These are phyloP conservation scores for Ceratoteleas bidentatus DNA, from an alignment of 1,140 invertebrate species.

Conservation along the genomic window DNA sequence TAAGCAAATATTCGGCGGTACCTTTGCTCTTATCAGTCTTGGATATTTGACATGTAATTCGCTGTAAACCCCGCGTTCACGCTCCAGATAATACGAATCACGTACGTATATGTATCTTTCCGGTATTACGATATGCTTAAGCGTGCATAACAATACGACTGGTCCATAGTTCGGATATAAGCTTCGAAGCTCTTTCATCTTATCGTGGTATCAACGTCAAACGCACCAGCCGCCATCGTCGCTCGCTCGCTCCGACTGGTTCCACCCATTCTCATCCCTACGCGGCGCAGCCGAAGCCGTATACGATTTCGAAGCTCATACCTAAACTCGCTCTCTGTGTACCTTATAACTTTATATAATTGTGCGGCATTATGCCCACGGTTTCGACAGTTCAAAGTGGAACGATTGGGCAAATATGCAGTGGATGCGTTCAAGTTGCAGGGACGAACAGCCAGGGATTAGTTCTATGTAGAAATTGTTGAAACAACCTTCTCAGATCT, in stretches of 20 bases:
- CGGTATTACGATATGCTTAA: slow-evolving; percentile 79
- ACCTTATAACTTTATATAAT: slow-evolving; percentile 72
- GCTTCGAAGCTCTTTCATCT: slow-evolving; percentile 80
- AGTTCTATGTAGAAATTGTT: too few species aligned
- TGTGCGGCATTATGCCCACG: slow-evolving; percentile 61
- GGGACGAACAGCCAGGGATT: background rate
- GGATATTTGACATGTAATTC: slow-evolving; percentile 58
- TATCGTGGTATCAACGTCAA: slow-evolving; percentile 82
- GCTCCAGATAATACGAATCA: slow-evolving; percentile 68
- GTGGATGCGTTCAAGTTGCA: background rate
- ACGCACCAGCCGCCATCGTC: slow-evolving; percentile 76
- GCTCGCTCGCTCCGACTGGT: slow-evolving; percentile 71
- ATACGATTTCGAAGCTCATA: slow-evolving; percentile 69
- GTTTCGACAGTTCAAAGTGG: slow-evolving; percentile 66
- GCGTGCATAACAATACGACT: slow-evolving; percentile 78
- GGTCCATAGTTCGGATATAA: slow-evolving; percentile 78
- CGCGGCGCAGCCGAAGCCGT: slow-evolving; percentile 66
- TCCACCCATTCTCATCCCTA: slow-evolving; percentile 75
- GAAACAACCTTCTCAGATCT: too few species aligned
- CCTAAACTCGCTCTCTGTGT: slow-evolving; percentile 68
- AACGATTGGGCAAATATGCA: slow-evolving; percentile 32
- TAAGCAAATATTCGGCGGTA: slow-evolving; percentile 48
- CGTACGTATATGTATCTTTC: slow-evolving; percentile 70
- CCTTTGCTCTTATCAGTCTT: slow-evolving; percentile 42
- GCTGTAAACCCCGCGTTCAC: slow-evolving; percentile 57